Percentiles rank a stretch among this genome's conserved stretches.
Conservation (phyloP, 1,140 invertebrate genomes). For the Drosophila pruinosa region DNA sequence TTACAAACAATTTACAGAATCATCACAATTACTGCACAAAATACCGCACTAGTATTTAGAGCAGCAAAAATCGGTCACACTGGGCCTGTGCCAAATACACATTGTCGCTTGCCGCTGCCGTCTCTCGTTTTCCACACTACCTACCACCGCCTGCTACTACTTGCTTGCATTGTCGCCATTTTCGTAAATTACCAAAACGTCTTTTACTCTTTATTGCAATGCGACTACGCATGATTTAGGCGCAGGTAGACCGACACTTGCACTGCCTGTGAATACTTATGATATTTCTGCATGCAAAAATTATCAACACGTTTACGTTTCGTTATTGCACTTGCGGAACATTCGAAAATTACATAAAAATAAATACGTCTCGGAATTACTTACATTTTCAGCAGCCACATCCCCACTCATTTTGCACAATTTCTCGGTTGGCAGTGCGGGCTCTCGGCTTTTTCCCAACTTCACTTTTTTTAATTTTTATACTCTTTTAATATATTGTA, state of each 20-base stretch:
- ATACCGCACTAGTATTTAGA: conserved; percentile 51
- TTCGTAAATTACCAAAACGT: conserved; percentile 77
- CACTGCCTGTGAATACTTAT: conserved; percentile 15
- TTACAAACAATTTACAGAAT: neutral
- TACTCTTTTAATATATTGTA: conserved; percentile 29
- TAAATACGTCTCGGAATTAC: conserved; percentile 51
- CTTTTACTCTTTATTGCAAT: conserved; percentile 56
- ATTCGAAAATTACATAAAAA: conserved; percentile 71
- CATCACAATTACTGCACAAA: conserved; percentile 4
- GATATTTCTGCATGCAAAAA: conserved; percentile 28
- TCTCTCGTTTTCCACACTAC: conserved; percentile 23
- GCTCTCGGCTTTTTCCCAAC: conserved; percentile 57
- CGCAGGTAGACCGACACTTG: conserved; percentile 46
- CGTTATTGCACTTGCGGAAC: conserved; percentile 25
- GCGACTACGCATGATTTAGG: conserved; percentile 40
- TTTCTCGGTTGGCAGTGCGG: conserved; percentile 53
- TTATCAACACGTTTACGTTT: conserved; percentile 58
- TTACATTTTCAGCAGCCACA: conserved; percentile 80
- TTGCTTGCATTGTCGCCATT: conserved; percentile 74
- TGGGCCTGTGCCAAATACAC: conserved; percentile 73
- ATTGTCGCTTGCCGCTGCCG: conserved; percentile 49
- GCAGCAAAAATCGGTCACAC: conserved; percentile 53
- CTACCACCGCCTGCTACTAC: conserved; percentile 25
- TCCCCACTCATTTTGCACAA: conserved; percentile 78
- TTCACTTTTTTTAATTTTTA: conserved; percentile 37